Percentiles rank a stretch among this genome's conserved stretches.
Conservation (phyloP, 1,140 invertebrate species). For the Myzus persicae region DNA sequence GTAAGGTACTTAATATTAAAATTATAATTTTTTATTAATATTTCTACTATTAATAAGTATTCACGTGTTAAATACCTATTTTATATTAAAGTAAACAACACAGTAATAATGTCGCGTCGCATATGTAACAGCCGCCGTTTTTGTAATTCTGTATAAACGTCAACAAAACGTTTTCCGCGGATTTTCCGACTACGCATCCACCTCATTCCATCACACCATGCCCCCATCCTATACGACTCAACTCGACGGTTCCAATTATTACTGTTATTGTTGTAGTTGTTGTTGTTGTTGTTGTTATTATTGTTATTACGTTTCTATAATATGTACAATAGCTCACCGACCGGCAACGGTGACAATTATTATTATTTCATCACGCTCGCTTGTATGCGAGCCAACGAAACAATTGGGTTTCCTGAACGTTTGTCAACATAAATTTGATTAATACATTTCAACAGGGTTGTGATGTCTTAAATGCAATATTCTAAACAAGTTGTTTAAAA, state of each 20-base stretch:
- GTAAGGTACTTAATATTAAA: neutral
- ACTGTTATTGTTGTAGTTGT: neutral
- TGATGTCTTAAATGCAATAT: neutral
- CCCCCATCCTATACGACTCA: neutral
- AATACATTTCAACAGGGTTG: neutral
- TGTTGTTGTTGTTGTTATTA: neutral
- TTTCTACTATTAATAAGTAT: neutral
- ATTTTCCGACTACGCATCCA: neutral
- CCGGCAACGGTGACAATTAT: neutral
- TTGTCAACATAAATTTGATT: conserved; percentile 14
- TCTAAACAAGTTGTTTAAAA: neutral
- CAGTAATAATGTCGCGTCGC: neutral
- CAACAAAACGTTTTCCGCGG: conserved; percentile 21
- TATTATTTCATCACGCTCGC: neutral
- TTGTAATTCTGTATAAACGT: neutral
- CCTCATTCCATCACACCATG: neutral
- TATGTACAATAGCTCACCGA: neutral
- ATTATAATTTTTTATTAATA: neutral
- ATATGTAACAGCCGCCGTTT: neutral
- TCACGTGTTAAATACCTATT: neutral
- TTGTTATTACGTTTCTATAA: conserved; percentile 3
- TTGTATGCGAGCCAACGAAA: neutral
- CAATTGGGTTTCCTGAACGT: neutral
- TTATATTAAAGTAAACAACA: no score
- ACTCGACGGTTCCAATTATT: neutral